Evolutionary conservation across 64 coral and sea anemone genomes (phyloP).

Genomic region (Platygyra sinensis): DNA sequence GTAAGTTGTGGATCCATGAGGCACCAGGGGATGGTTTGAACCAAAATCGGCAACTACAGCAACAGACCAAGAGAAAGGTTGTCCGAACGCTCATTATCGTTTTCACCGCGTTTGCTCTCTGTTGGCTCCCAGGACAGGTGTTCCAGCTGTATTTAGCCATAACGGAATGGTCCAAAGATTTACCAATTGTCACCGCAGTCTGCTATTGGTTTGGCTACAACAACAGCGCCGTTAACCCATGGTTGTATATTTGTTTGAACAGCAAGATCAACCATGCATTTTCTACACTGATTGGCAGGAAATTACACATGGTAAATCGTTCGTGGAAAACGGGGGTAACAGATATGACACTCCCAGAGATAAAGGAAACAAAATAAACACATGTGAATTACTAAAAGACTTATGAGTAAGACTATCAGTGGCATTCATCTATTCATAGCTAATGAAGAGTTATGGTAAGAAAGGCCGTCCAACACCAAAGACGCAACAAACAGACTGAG

Average conservation of each 20-base stretch:
- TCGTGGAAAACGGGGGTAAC: background rate
- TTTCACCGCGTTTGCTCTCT: conserved; percentile 34
- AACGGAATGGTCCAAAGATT: background rate
- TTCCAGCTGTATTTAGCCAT: conserved; percentile 9
- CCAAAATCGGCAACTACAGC: conserved; percentile 24
- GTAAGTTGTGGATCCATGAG: conserved; percentile 54
- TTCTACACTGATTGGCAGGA: background rate
- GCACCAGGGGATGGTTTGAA: conserved; percentile 36
- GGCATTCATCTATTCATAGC: too few species aligned
- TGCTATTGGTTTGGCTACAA: conserved; percentile 34
- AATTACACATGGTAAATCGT: background rate
- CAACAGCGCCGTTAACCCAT: conserved; percentile 32
- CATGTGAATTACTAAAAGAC: too few species aligned
- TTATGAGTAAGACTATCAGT: too few species aligned
- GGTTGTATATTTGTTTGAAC: conserved; percentile 6
- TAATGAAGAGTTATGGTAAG: too few species aligned
- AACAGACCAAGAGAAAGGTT: conserved; percentile 47
- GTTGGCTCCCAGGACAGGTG: conserved; percentile 61
- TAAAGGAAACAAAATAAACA: too few species aligned
- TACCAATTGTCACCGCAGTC: background rate
- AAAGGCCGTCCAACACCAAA: too few species aligned
- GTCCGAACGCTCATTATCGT: conserved; percentile 64
- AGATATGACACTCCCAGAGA: too few species aligned
- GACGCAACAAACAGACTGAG: too few species aligned
- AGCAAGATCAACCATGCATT: too few species aligned